Evolutionary conservation across 1,140 invertebrate species (phyloP).

Genomic region (Euura lappo): DNA sequence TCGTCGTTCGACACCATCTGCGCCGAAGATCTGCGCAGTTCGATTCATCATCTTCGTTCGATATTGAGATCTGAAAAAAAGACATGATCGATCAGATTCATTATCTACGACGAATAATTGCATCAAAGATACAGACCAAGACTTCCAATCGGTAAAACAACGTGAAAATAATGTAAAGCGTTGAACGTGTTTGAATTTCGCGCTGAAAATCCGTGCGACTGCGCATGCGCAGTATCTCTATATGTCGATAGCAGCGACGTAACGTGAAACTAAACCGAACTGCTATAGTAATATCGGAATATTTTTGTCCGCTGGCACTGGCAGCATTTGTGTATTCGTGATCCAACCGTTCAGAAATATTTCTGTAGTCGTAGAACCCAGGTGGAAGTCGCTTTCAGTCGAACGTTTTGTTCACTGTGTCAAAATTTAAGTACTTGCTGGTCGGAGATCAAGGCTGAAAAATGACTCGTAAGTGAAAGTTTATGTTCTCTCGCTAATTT

Average conservation of each 20-base stretch:
- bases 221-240: neutral
- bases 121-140: no score
- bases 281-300: neutral
- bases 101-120: no score
- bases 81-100: no score
- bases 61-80: no score
- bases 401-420: conserved; percentile 19
- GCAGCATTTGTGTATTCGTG: no score
- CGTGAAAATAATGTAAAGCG: no score
- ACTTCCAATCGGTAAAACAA: no score
- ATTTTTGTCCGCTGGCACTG: neutral
- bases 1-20: no score
- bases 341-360: neutral
- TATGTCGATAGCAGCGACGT: neutral
- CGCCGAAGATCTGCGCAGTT: no score
- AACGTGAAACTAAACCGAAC: neutral
- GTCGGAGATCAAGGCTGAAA: conserved; percentile 53
- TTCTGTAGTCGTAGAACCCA: neutral
- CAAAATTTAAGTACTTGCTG: conserved; percentile 47
- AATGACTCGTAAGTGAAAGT: conserved; percentile 56
- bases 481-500: neutral
- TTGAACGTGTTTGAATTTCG: no score
- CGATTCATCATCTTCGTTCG: no score
- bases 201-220: neutral
- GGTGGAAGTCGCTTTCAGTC: neutral